Percentiles rank a stretch among this genome's conserved stretches.
Evolutionary conservation across 2,113 vertebrate species (phyloP).

Genomic region (Gymnocephalus cernua): DNA sequence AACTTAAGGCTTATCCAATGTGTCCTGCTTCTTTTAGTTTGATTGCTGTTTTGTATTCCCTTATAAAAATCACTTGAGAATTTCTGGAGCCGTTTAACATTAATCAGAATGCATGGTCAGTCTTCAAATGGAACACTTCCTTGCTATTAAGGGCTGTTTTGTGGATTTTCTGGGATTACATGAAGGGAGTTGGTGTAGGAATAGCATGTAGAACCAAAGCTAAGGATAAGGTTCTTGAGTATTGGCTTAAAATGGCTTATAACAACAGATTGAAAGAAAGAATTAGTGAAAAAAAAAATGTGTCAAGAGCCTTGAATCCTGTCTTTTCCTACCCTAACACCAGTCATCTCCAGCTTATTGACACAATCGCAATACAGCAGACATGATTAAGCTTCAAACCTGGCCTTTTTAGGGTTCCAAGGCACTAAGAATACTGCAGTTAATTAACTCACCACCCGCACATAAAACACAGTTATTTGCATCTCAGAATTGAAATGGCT

Average conservation of each 20-base stretch:
- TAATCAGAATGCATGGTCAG: not conserved
- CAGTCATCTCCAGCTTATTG: constrained; percentile 48
- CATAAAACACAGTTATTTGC: constrained; percentile 54
- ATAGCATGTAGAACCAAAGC: constrained; percentile 9
- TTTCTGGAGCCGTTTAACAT: not conserved
- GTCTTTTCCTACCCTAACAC: not conserved
- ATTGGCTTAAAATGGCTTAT: constrained; percentile 42
- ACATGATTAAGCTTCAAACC: constrained; percentile 61
- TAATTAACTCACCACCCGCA: constrained; percentile 65
- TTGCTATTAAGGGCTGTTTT: not conserved
- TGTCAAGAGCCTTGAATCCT: constrained; percentile 27
- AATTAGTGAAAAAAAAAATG: constrained; percentile 28
- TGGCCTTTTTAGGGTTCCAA: constrained; percentile 37
- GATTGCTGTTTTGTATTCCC: not conserved
- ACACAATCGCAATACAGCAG: constrained; percentile 47
- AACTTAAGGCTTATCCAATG: not conserved
- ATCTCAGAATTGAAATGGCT: constrained; percentile 50
- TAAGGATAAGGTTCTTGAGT: constrained; percentile 34
- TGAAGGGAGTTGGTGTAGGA: not conserved
- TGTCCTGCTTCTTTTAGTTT: not conserved
- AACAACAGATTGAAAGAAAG: constrained; percentile 7
- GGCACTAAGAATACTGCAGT: constrained; percentile 46
- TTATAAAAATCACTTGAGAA: not conserved
- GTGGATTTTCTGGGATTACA: not conserved
- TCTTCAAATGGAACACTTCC: not conserved